These are phyloP conservation scores for Chironomus riparius DNA, from an alignment of 2,888 invertebrate genomes.

Conservation along the genomic window DNA sequence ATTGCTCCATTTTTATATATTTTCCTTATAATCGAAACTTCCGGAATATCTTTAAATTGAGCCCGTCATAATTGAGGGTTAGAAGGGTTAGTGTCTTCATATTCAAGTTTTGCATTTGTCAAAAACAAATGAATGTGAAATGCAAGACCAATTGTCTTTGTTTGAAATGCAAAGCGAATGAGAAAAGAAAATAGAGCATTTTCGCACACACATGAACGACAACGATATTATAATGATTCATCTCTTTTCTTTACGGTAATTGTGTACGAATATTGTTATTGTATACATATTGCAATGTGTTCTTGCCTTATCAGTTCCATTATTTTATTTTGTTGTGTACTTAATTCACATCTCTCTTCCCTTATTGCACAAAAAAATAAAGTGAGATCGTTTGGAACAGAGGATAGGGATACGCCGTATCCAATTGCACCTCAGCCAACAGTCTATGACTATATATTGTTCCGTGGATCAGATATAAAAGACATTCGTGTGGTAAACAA, in stretches of 20 bases:
- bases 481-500: slow-evolving; percentile 93
- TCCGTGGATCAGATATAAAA: slow-evolving; percentile 97
- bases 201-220: slow-evolving; percentile 1
- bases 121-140: neutral
- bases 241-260: neutral
- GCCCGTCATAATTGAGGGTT: too few relatives aligned
- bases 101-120: too few relatives aligned
- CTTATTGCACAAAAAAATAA: slow-evolving; percentile 47
- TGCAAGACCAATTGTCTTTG: neutral
- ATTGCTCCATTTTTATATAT: too few relatives aligned
- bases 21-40: too few relatives aligned
- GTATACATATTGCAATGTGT: too few relatives aligned
- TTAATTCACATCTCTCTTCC: neutral
- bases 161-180: neutral
- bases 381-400: slow-evolving; percentile 98
- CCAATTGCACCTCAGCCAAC: slow-evolving; percentile 96
- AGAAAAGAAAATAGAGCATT: slow-evolving; percentile 16
- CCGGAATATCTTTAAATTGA: too few relatives aligned
- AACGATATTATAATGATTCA: neutral
- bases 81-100: too few relatives aligned
- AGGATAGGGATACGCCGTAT: slow-evolving; percentile 90
- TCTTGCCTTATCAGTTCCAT: too few relatives aligned
- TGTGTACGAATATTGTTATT: too few relatives aligned
- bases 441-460: slow-evolving; percentile 97
- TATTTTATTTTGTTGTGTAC: neutral